Percentiles rank a stretch among this genome's conserved stretches.
These are phyloP conservation scores for Rhagoletis zephyria DNA, from an alignment of 1,140 invertebrate genomes.

Conservation along the genomic window DNA sequence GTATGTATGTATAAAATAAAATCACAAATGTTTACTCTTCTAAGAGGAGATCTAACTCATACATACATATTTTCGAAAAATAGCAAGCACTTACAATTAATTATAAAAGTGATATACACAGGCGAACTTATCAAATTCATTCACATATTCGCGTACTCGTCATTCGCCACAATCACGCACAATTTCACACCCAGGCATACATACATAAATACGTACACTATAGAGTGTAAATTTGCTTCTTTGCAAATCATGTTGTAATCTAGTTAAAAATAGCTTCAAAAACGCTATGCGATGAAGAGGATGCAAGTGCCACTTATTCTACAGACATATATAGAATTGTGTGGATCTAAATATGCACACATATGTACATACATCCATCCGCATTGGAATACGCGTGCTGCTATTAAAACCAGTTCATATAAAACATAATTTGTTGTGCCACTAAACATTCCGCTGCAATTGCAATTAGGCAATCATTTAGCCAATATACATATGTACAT, in stretches of 20 bases:
- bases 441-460: conserved; percentile 32
- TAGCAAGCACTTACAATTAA: not conserved
- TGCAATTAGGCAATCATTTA: conserved; percentile 50
- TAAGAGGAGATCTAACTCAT: too few species aligned
- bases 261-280: conserved; percentile 38
- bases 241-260: conserved; percentile 41
- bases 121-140: not conserved
- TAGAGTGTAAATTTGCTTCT: not conserved
- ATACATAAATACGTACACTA: conserved; percentile 7
- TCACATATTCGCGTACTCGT: not conserved
- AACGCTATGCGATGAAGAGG: not conserved
- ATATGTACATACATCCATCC: not conserved
- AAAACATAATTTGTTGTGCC: conserved; percentile 52
- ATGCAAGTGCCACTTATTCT: not conserved
- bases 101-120: too few species aligned
- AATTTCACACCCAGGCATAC: not conserved
- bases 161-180: not conserved
- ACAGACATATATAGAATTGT: not conserved
- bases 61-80: too few species aligned
- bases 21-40: too few species aligned
- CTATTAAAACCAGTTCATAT: not conserved
- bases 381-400: not conserved
- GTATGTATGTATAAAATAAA: too few species aligned
- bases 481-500: not conserved
- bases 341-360: not conserved